phyloP scores from a whole-genome alignment of 92 coral and sea anemone species.

The Zoanthus gigantus region DNA sequence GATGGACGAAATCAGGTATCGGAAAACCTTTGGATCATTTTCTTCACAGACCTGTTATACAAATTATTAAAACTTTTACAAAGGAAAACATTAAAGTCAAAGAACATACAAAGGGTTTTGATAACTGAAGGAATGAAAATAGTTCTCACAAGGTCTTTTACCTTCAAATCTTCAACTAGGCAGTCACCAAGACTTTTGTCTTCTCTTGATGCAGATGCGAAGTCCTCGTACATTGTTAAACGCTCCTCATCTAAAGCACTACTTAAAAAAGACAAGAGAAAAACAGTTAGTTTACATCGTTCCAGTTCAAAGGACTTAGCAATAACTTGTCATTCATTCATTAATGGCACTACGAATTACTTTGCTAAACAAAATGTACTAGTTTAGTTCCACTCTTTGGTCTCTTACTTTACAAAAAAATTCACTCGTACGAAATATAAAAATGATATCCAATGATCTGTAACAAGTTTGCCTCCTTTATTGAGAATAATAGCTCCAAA shows the following conservation, averaged over 20 bases:
- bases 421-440: too few relatives aligned
- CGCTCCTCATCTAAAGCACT: constrained; percentile 95
- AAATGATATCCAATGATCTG: too few relatives aligned
- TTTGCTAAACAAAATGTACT: too few relatives aligned
- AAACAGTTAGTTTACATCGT: too few relatives aligned
- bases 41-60: constrained; percentile 79
- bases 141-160: background rate
- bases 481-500: too few relatives aligned
- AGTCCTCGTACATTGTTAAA: constrained; percentile 96
- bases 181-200: constrained; percentile 81
- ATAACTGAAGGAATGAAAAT: background rate
- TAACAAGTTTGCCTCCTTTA: too few relatives aligned
- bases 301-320: too few relatives aligned
- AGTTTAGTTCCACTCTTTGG: too few relatives aligned
- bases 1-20: constrained; percentile 89
- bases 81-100: background rate
- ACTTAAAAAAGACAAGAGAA: background rate
- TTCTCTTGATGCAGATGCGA: constrained; percentile 85
- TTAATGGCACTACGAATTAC: too few relatives aligned
- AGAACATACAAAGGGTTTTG: background rate
- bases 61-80: background rate
- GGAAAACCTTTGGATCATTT: constrained; percentile 89
- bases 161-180: constrained; percentile 92
- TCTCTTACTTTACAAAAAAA: too few relatives aligned
- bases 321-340: too few relatives aligned